Evolutionary conservation across 2,888 invertebrate species (phyloP).

Genomic region (Agrenia bidenticulata): DNA sequence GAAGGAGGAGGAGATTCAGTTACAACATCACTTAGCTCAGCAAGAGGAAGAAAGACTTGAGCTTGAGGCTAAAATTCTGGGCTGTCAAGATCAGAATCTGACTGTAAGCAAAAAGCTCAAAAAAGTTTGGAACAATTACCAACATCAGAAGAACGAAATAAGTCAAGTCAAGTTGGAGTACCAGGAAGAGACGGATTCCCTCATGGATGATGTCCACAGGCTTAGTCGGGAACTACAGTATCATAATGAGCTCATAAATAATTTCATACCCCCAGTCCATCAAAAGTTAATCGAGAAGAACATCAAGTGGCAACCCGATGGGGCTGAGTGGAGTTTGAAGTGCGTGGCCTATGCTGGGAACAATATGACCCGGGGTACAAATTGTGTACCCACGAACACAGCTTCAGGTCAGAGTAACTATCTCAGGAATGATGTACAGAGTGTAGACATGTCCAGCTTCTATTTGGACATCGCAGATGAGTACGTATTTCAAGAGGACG

Average conservation of each 20-base stretch:
- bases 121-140: constrained; percentile 80
- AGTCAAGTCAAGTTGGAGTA: constrained; percentile 90
- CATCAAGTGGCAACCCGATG: constrained; percentile 96
- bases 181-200: constrained; percentile 94
- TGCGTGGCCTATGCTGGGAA: constrained; percentile 99
- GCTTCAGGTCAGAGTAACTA: background rate
- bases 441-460: constrained; percentile 34
- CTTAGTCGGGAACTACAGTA: constrained; percentile 86
- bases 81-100: constrained; percentile 89
- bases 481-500: background rate
- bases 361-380: constrained; percentile 71
- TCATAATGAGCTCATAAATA: constrained; percentile 85
- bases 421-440: constrained; percentile 16
- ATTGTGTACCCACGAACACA: background rate
- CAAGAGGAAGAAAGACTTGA: constrained; percentile 88
- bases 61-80: constrained; percentile 91
- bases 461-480: constrained; percentile 35
- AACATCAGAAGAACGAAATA: constrained; percentile 80
- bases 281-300: constrained; percentile 87
- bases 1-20: constrained; percentile 65
- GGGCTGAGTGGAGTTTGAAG: constrained; percentile 96
- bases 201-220: constrained; percentile 88
- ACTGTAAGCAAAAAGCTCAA: constrained; percentile 91
- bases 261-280: constrained; percentile 91
- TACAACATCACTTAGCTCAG: constrained; percentile 78